Evolutionary conservation across 2,797 vertebrate genomes (phyloP), one percentile per base, ranked within the genome.

Genomic region (Hippocampus kuda): DNA sequence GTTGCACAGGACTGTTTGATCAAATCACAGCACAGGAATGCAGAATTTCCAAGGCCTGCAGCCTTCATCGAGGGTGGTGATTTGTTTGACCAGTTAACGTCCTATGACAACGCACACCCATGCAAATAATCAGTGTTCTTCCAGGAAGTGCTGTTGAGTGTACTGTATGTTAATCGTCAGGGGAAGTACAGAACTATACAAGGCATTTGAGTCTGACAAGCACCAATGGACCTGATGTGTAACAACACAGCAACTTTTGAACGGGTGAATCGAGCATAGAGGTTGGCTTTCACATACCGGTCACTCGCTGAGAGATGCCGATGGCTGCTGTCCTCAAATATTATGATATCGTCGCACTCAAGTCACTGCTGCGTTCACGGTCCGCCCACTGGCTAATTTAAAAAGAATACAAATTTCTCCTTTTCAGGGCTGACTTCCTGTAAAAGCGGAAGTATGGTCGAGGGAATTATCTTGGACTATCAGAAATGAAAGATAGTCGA

Each of bases 331-430:
- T 80, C 79, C 83, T 86, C 83, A 84, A 79, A 85, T 82, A 83
- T 88, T 87, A 69, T 83, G 84, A 80, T 85, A 85, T 85, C 83
- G 81, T 83, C 79, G 86, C 87, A 87, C 84, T 80, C 73, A 80
- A 76, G 53, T 71, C 76, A 81, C 80, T 80, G 84, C 72, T 72
- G 64, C 59, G 56, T 41, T 34, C 34, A 79, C 63, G 83, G 83
- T 66, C 87, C 87, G 75, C 88, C 89, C 77, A 76, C 44, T 3
- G 72, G 11, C 69, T 70, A 67, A 65, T 20, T 16, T 75, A 67
- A 24, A 68, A 70, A 67, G 61, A 2, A 11, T 7, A 9, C 56
- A 30, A 42, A 48, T 51, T 46, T 27, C 51, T 42, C n/a, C 22
- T 5, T 18, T 4, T 4, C 49, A 18, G 18, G 12, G 11, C 12